These are phyloP conservation scores for Philonicus albiceps DNA, from an alignment of 2,888 invertebrate genomes.

Conservation along the genomic window DNA sequence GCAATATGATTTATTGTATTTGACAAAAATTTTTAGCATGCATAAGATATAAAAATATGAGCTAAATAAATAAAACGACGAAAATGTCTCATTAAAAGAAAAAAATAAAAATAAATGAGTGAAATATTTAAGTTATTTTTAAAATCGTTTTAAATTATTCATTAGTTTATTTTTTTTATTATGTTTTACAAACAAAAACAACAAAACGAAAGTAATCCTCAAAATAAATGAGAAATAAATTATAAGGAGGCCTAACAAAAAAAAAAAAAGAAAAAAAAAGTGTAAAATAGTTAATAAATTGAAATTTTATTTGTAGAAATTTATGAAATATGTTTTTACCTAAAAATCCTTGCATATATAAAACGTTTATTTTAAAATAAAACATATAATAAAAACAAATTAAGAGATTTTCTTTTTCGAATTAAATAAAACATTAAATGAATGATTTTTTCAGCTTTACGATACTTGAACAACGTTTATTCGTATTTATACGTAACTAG, in stretches of 20 bases:
- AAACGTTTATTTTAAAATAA: slow-evolving; percentile 17
- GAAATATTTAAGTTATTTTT: not conserved
- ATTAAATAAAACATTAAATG: not conserved
- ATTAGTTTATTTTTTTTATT: not conserved
- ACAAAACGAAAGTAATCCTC: not conserved
- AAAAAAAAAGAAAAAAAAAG: not conserved
- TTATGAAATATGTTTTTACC: not conserved
- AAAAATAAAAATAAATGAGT: not conserved
- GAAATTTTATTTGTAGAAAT: not conserved
- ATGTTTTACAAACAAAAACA: not conserved
- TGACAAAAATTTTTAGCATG: not conserved
- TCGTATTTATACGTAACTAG: not conserved
- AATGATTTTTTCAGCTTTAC: too few relatives aligned
- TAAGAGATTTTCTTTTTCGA: not conserved
- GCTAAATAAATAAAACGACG: not conserved
- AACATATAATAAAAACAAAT: not conserved
- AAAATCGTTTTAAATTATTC: not conserved
- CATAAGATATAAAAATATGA: not conserved
- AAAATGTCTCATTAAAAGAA: not conserved
- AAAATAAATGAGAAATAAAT: not conserved
- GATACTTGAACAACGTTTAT: not conserved
- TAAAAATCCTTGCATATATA: not conserved
- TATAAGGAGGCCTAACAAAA: not conserved
- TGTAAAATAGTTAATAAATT: slow-evolving; percentile 10
- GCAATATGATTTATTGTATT: not conserved